Evolutionary conservation across 92 coral and sea anemone species (phyloP).

Genomic region (Nematostella vectensis): DNA sequence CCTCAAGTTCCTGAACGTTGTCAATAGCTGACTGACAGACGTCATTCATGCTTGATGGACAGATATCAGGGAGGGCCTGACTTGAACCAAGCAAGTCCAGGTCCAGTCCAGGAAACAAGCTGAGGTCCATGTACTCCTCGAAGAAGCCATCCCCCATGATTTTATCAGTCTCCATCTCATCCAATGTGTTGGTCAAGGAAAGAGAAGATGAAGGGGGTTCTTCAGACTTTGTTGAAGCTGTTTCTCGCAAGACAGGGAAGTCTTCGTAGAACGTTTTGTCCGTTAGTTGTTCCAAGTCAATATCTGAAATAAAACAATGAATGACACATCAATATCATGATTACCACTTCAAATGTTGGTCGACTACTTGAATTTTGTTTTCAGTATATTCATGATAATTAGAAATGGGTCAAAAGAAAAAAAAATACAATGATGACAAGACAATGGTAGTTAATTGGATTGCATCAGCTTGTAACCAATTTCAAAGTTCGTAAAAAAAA

Average conservation of each 20-base stretch:
- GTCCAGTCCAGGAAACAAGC: conserved; percentile 50
- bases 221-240: conserved; percentile 18
- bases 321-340: too few relatives aligned
- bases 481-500: too few relatives aligned
- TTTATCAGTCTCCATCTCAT: conserved; percentile 11
- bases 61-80: background rate
- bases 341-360: too few relatives aligned
- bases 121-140: conserved; percentile 68
- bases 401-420: too few relatives aligned
- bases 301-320: background rate
- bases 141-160: conserved; percentile 57
- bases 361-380: too few relatives aligned
- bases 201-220: conserved; percentile 11
- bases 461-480: too few relatives aligned
- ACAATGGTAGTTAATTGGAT: too few relatives aligned
- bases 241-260: background rate
- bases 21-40: background rate
- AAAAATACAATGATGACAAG: too few relatives aligned
- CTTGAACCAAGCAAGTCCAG: background rate
- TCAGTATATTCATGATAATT: too few relatives aligned
- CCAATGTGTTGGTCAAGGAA: conserved; percentile 13
- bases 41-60: too few relatives aligned
- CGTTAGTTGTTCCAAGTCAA: conserved; percentile 1
- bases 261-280: background rate
- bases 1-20: background rate